Evolutionary conservation across 2,888 invertebrate genomes (phyloP).

Genomic region (Rhorus exstirpatorius): DNA sequence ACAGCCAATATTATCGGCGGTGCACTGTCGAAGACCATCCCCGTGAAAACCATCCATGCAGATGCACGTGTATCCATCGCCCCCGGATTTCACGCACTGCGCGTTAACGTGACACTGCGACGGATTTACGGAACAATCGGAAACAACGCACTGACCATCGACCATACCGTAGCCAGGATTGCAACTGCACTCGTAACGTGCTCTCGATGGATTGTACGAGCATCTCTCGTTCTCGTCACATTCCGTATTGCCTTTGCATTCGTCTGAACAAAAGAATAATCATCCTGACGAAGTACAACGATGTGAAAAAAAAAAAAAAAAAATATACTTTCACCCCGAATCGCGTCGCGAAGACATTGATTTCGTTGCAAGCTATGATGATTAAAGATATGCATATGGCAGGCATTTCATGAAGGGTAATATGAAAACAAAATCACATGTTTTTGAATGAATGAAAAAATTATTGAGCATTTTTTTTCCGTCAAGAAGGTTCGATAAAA

Average conservation of each 20-base stretch:
- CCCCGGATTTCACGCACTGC: conserved; percentile 84
- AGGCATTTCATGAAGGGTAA: no score
- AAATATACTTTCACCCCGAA: not conserved
- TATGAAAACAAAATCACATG: no score
- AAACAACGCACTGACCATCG: conserved; percentile 80
- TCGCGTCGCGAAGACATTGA: no score
- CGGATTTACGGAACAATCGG: conserved; percentile 83
- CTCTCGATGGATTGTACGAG: conserved; percentile 87
- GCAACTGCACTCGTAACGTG: conserved; percentile 92
- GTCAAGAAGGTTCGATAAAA: no score
- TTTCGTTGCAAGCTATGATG: no score
- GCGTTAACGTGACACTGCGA: conserved; percentile 88
- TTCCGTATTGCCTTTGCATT: conserved; percentile 89
- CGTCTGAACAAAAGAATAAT: conserved; percentile 83
- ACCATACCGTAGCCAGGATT: conserved; percentile 89
- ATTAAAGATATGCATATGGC: no score
- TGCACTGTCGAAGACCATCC: conserved; percentile 83
- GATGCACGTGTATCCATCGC: conserved; percentile 88
- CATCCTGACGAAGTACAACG: conserved; percentile 3
- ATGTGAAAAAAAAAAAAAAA: conserved; percentile 18
- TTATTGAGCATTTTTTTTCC: no score
- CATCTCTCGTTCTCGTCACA: conserved; percentile 92
- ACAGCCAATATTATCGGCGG: conserved; percentile 88
- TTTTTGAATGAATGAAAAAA: no score
- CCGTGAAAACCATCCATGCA: conserved; percentile 88